Base-by-base conservation (phyloP, 2,797 vertebrate species). In the Microtus obscurus region DNA sequence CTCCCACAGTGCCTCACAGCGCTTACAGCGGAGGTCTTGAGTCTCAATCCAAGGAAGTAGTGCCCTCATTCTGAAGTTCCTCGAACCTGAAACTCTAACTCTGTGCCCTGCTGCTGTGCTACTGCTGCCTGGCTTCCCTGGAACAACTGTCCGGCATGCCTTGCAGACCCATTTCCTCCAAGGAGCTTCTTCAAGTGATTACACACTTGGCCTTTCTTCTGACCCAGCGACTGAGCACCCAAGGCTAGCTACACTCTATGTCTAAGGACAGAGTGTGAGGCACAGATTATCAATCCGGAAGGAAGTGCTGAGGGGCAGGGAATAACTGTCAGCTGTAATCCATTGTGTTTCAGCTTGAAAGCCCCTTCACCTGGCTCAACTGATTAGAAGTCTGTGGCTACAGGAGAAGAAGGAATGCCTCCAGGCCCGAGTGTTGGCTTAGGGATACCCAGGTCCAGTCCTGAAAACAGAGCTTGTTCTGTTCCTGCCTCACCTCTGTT, bases 221-320 rank as follows among this genome's bases (percentile, higher is more conserved):
- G 67, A 76, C 9, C 61, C 43, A 2, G 9, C 29, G 65, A 43
- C 16, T 89, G 10, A 25, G 48, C 37, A 29, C 31, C 31, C 74
- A 16, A 7, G 27, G 25, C n/a, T n/a, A 2, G 13, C 2, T 8
- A 0, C 2, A 1, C 29, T 56, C 4, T 10, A 21, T 63, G 16
- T 65, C 7, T n/a, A 12, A 1, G 23, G 27, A 17, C 2, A 5
- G 65, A 37, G 2, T 21, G 1, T 2, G 1, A 29, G 3, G 45
- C 37, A 4, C 21, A 1, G 45, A 34, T 37, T 4, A 1, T 43
- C 71, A 67, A 61, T 12, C 48, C 3, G 7, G n/a, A 71, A 5
- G 65, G 77, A 90, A 23, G 40, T 45, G 31, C 83, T 78, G 27
- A 53, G 21, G 37, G 27, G 43, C 3, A 40, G 76, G 45, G 14